Base-by-base conservation (phyloP, 2,888 invertebrate genomes). In the Lasioglossum vierecki region DNA sequence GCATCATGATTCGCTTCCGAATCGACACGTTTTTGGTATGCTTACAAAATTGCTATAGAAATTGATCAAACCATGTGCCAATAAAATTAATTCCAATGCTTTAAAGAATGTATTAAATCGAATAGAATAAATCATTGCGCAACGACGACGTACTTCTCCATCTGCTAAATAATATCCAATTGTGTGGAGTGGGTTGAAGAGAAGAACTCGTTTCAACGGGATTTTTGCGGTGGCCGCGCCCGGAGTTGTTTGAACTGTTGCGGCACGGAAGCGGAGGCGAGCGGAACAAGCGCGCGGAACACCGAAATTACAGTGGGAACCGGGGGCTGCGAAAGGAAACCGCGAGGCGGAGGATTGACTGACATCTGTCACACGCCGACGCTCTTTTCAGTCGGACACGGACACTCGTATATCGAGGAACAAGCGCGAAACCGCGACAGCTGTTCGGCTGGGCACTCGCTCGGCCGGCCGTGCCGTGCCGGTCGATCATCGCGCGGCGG, bases 331-430 rank as follows among this genome's bases (percentile, higher is more conserved):
- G 79, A 79, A 15, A 46, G n/a, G 49, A 79, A 73, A 60, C 73
- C 79, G 66, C 74, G 63, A 66, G 72, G 35, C 79, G 71, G 63
- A 72, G 68, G 72, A 30, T 76, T 79, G 85, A 86, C 44, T 84
- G 85, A 86, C 85, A 84, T 84, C 85, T 84, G 85, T 84, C 85
- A 79, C 79, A 68, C 57, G 66, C 57, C 68, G 72, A 79, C 73
- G 79, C 79, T 82, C 60, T 30, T 68, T 70, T 57, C 53, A 30
- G 79, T 26, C 72, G 35, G 76, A 49, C 71, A 66, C n/a, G 71
- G 60, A 49, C 35, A 74, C 77, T 70, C 68, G 57, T 78, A n/a
- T 53, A 71, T 73, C n/a, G 70, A 57, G 39, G 35, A 73, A 66
- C 76, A 53, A 53, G 46, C 30, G 70, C 70, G 68, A 79, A 78